These are phyloP conservation scores for Listrodromus nycthemerus DNA, from an alignment of 2,888 invertebrate genomes.

Conservation along the genomic window DNA sequence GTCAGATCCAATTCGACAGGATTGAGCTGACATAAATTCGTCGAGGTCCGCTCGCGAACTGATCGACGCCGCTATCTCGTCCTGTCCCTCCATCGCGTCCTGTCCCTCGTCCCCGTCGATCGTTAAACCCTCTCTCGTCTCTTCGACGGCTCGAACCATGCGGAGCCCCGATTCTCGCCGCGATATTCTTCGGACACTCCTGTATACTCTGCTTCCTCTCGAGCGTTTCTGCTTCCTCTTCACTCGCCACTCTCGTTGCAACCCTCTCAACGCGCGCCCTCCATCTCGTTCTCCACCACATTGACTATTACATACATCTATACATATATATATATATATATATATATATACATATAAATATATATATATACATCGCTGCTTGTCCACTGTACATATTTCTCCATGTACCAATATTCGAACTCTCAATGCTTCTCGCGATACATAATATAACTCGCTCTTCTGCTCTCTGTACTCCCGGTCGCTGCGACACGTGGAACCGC, in stretches of 20 bases:
- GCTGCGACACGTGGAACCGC: slow-evolving; percentile 70
- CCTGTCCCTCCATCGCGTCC: slow-evolving; percentile 41
- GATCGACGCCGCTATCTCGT: slow-evolving; percentile 60
- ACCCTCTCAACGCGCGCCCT: slow-evolving; percentile 53
- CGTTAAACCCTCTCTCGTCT: slow-evolving; percentile 66
- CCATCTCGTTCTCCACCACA: slow-evolving; percentile 33
- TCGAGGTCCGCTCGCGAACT: slow-evolving; percentile 42
- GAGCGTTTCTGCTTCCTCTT: slow-evolving; percentile 34
- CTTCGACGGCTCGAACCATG: slow-evolving; percentile 40
- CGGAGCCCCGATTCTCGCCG: slow-evolving; percentile 32
- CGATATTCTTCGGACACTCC: slow-evolving; percentile 54
- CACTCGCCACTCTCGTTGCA: slow-evolving; percentile 58
- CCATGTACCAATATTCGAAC: neutral
- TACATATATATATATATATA: neutral
- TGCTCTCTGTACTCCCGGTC: neutral
- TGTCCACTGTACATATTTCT: too few species aligned
- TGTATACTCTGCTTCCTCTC: slow-evolving; percentile 29
- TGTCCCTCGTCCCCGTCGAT: slow-evolving; percentile 50
- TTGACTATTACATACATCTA: slow-evolving; percentile 1
- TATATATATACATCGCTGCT: neutral
- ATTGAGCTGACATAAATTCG: slow-evolving; percentile 57
- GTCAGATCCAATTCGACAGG: slow-evolving; percentile 56
- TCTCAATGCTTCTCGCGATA: neutral
- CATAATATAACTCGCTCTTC: neutral
- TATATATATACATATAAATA: slow-evolving; percentile 11